Conservation (phyloP, 2,888 invertebrate species). For the Strigamia maritima region DNA sequence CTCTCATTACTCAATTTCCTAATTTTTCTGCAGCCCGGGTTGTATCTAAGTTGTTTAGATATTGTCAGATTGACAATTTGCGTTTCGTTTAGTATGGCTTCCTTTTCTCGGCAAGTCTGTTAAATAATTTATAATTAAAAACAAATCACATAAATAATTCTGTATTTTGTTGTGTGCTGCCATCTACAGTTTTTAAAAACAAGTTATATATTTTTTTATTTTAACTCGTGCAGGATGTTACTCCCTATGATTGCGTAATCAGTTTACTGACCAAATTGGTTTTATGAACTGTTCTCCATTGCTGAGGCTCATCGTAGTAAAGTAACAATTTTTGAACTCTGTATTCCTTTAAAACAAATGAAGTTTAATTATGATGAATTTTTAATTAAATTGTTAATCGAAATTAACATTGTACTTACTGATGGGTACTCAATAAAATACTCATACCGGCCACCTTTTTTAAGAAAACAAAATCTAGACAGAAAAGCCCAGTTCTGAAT, state of each 20-base stretch:
- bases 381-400: slow-evolving; percentile 40
- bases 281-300: slow-evolving; percentile 84
- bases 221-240: no score
- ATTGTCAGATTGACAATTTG: background rate
- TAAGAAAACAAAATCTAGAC: slow-evolving; percentile 83
- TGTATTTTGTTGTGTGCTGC: background rate
- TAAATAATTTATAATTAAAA: background rate
- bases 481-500: slow-evolving; percentile 69
- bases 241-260: no score
- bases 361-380: background rate
- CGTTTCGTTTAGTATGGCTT: background rate
- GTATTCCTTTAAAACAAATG: slow-evolving; percentile 55
- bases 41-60: background rate
- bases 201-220: no score
- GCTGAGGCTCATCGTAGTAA: slow-evolving; percentile 77
- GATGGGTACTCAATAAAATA: slow-evolving; percentile 71
- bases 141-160: no score
- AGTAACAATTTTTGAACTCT: slow-evolving; percentile 72
- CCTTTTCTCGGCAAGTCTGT: slow-evolving; percentile 9
- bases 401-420: slow-evolving; percentile 55
- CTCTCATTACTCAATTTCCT: slow-evolving; percentile 56
- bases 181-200: background rate
- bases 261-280: slow-evolving; percentile 62
- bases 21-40: background rate
- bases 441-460: slow-evolving; percentile 74